Base-by-base conservation (phyloP, 2,888 invertebrate species). In the Tetragonisca angustula region DNA sequence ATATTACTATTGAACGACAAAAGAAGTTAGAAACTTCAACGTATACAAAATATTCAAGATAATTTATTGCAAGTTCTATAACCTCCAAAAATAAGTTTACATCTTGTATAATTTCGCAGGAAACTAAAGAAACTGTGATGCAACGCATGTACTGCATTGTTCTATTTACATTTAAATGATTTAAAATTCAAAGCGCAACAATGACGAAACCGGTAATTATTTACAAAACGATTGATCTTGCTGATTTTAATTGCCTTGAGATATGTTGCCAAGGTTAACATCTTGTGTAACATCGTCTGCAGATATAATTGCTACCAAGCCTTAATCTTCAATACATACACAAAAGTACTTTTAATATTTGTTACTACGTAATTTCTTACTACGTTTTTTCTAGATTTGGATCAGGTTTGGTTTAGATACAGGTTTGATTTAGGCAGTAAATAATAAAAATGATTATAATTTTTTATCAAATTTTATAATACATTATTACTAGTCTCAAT, bases 51-150 rank as follows among this genome's bases (percentile, higher is more conserved):
- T 83, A 83, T 71, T 71, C n/a, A 65, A 62, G 59, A 83, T 68
- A 36, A 49, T 83, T 83, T 83, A 83, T 83, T 83, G 71, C 70
- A 71, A 83, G 83, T 68, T 54, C 62, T 70, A 70, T 74, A 80
- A 83, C 65, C 56, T 83, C 71, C 76, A 83, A 83, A 83, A 83
- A 83, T 83, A 83, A 83, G 71, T 76, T 61, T 71, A 72, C 76
- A 83, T 70, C 24, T 71, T 32, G 71, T 83, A 71, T 32, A 83
- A 36, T 71, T 76, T 83, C 61, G 21, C 65, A 71, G 54, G 65
- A 59, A 76, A 71, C 54, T 36, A 71, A 72, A 76, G 61, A 76
- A 76, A 76, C 54, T 76, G 43, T 43, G 56, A 61, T 43, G 49
- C 54, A 67, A 72, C 74, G 75, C 69, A 36, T 62, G 36, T 43